Conservation (phyloP, 2,888 invertebrate species). For the Ophraella communa region DNA sequence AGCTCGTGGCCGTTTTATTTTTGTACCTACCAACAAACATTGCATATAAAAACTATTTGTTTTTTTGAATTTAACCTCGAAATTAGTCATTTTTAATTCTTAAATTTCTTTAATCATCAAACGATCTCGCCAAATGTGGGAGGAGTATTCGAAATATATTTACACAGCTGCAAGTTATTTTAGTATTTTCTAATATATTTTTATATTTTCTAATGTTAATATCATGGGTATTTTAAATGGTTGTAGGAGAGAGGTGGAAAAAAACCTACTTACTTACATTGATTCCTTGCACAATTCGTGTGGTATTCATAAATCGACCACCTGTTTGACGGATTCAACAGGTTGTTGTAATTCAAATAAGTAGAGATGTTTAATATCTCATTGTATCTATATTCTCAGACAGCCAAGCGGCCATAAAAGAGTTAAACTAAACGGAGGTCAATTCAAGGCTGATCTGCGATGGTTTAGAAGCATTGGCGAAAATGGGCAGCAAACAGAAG, state of each 20-base stretch:
- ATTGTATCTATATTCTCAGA: too few relatives aligned
- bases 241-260: background rate
- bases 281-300: too few relatives aligned
- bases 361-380: background rate
- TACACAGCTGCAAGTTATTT: conserved; percentile 13
- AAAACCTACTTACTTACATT: background rate
- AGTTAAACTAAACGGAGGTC: too few relatives aligned
- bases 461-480: too few relatives aligned
- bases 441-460: too few relatives aligned
- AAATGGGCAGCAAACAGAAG: too few relatives aligned
- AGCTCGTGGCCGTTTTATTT: background rate
- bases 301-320: background rate
- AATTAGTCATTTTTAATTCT: conserved; percentile 1
- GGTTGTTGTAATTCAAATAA: background rate
- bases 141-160: conserved; percentile 9
- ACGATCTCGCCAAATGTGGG: conserved; percentile 12
- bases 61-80: background rate
- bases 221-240: background rate
- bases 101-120: conserved; percentile 3
- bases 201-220: background rate
- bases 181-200: background rate
- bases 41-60: background rate
- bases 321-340: conserved; percentile 10
- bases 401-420: too few relatives aligned
- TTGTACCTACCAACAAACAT: background rate